These are phyloP conservation scores for Amphipoea lucens DNA, from an alignment of 2,888 invertebrate genomes.

Conservation along the genomic window DNA sequence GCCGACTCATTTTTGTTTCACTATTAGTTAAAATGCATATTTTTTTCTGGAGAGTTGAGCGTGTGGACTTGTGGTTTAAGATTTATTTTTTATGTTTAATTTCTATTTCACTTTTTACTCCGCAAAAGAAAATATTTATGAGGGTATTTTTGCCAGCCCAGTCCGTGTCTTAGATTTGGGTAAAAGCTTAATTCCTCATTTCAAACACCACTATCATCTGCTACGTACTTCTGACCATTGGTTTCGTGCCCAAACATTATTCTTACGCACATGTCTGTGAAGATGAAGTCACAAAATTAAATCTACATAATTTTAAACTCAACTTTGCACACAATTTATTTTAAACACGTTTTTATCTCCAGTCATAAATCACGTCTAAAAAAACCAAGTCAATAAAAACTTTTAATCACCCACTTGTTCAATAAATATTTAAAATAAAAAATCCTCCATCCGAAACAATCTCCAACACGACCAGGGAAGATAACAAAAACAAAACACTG, in stretches of 20 bases:
- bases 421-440: conserved; percentile 37
- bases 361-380: conserved; percentile 23
- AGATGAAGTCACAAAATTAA: neutral
- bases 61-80: conserved; percentile 3
- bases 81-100: conserved; percentile 6
- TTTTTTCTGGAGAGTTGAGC: conserved; percentile 62
- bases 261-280: neutral
- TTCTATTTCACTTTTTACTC: neutral
- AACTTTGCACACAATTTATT: conserved; percentile 10
- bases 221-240: no score
- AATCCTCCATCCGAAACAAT: conserved; percentile 17
- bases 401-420: conserved; percentile 31
- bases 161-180: neutral
- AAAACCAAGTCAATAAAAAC: conserved; percentile 25
- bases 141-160: neutral
- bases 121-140: neutral
- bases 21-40: conserved; percentile 75
- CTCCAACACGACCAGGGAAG: conserved; percentile 14
- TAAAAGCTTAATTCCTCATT: neutral
- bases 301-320: neutral
- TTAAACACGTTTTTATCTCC: conserved; percentile 2
- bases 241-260: neutral
- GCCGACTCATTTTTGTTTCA: conserved; percentile 68
- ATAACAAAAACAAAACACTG: conserved; percentile 54
- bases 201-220: neutral